Percentiles rank a stretch among this genome's conserved stretches.
phyloP scores from a whole-genome alignment of 2,888 invertebrate genomes.

The Microctonus brassicae region DNA sequence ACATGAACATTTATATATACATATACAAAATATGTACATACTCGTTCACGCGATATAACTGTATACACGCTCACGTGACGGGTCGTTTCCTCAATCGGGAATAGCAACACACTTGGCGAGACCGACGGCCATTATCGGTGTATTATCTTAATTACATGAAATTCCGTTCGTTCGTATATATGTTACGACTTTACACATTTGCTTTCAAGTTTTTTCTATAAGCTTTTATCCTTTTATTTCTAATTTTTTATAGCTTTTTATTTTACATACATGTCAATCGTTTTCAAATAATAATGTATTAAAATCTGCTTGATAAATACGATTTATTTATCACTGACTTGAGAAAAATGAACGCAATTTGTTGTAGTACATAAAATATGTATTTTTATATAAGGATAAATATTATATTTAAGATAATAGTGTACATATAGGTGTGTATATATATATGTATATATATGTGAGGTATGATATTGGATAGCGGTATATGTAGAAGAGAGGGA shows the following conservation, averaged over 20 bases:
- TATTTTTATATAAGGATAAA: not conserved
- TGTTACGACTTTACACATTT: constrained; percentile 19
- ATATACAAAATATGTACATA: no score
- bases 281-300: no score
- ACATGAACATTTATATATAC: no score
- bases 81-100: constrained; percentile 44
- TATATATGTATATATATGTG: not conserved
- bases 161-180: constrained; percentile 41
- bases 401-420: no score
- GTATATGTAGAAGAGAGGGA: constrained; percentile 38
- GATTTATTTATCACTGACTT: not conserved
- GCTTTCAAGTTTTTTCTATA: not conserved
- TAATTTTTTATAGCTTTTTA: no score
- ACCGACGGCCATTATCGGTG: constrained; percentile 45
- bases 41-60: constrained; percentile 31
- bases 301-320: no score
- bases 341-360: not conserved
- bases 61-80: constrained; percentile 40
- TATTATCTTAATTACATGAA: constrained; percentile 50
- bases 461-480: constrained; percentile 41
- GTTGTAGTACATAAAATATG: no score
- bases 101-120: constrained; percentile 42
- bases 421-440: not conserved
- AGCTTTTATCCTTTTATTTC: no score
- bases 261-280: no score